Conservation (phyloP, 2,888 invertebrate species). For the Nemoura dubitans region DNA sequence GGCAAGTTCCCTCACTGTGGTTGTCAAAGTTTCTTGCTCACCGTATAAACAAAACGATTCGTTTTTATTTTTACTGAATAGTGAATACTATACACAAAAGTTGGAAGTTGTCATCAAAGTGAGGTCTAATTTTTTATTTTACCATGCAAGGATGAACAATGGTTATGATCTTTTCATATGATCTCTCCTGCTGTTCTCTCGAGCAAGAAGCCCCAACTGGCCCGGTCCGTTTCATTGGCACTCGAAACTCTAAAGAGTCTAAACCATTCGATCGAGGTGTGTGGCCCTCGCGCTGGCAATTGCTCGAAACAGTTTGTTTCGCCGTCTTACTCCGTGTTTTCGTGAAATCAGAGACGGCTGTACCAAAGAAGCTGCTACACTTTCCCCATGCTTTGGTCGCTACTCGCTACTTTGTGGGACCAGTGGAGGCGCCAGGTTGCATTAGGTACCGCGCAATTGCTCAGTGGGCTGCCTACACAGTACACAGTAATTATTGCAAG, state of each 20-base stretch:
- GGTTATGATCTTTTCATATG: neutral
- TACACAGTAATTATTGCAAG: conserved; percentile 8
- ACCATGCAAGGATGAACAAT: neutral
- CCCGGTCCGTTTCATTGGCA: neutral
- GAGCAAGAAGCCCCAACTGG: neutral
- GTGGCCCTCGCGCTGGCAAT: neutral
- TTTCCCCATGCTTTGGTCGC: neutral
- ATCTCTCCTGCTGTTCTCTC: neutral
- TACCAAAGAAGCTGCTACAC: neutral
- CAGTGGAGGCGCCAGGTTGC: neutral
- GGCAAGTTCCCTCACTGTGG: neutral
- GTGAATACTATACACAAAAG: neutral
- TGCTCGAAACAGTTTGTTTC: neutral
- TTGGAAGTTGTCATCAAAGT: neutral
- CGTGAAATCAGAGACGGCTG: neutral
- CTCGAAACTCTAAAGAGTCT: neutral
- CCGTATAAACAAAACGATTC: neutral
- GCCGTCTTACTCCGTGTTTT: neutral
- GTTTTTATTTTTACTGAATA: neutral
- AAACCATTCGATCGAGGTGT: neutral
- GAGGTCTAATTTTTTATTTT: neutral
- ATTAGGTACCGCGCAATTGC: neutral
- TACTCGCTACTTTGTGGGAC: neutral
- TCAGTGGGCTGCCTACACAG: neutral
- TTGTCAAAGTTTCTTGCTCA: conserved; percentile 12